Conservation (phyloP, 2,888 invertebrate genomes). For the Empis livida region DNA sequence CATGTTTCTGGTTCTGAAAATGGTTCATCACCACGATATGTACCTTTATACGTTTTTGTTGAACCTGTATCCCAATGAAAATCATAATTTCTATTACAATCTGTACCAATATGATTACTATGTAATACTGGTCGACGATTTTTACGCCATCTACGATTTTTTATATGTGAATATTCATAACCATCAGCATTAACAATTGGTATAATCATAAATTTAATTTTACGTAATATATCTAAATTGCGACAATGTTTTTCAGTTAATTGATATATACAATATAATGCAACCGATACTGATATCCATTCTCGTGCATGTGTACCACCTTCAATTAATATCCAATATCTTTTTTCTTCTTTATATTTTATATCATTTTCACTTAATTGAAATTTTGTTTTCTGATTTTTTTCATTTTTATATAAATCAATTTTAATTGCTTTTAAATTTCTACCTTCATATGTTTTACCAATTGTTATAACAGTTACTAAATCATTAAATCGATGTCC, state of each 20-base stretch:
- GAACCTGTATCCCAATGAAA: constrained; percentile 40
- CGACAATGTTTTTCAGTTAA: constrained; percentile 39
- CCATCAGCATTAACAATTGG: constrained; percentile 62
- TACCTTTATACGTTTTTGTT: constrained; percentile 20
- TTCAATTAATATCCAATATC: constrained; percentile 30
- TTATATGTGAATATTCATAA: constrained; percentile 46
- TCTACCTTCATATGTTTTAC: constrained; percentile 27
- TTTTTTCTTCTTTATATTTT: constrained; percentile 1
- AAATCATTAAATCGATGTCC: constrained; percentile 20
- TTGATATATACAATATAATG: constrained; percentile 45
- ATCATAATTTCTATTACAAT: constrained; percentile 55
- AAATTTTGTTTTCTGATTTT: background rate
- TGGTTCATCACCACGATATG: constrained; percentile 30
- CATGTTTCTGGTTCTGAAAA: constrained; percentile 34
- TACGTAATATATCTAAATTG: constrained; percentile 38
- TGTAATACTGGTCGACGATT: constrained; percentile 36
- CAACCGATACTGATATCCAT: constrained; percentile 50
- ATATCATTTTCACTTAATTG: background rate
- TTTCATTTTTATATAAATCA: constrained; percentile 22
- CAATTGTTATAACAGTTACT: constrained; percentile 26
- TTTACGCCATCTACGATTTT: constrained; percentile 48
- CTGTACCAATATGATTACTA: constrained; percentile 42
- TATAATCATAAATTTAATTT: constrained; percentile 51
- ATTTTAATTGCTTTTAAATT: constrained; percentile 27
- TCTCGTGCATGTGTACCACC: constrained; percentile 47